Conservation (phyloP, 35 echinoderm and acorn worm species). For the Ophioderma brevispina region DNA sequence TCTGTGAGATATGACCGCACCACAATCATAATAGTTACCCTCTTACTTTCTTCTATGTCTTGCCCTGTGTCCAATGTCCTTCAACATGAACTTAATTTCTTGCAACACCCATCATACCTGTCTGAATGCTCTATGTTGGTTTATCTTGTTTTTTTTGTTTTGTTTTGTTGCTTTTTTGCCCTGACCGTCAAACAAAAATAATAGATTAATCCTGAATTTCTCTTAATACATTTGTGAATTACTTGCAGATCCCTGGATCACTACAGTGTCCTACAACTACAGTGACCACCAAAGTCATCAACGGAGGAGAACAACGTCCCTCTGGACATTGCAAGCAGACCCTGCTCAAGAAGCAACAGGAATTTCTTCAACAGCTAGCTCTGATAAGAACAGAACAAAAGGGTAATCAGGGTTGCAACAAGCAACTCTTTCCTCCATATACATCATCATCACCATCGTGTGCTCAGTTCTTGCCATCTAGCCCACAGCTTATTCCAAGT, state of each 20-base stretch:
- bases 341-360: constrained; percentile 4
- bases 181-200: no score
- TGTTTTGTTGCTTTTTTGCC: background rate
- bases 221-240: no score
- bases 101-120: no score
- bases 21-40: no score
- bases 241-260: constrained; percentile 23
- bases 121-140: no score
- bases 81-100: no score
- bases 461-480: no score
- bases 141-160: no score
- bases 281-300: background rate
- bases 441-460: background rate
- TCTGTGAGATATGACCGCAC: no score
- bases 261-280: background rate
- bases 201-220: no score
- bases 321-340: background rate
- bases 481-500: background rate
- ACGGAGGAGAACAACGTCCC: background rate
- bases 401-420: background rate
- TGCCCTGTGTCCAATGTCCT: background rate
- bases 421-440: background rate
- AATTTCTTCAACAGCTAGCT: constrained; percentile 8
- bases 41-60: no score
- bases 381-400: constrained; percentile 10